phyloP scores from a whole-genome alignment of 2,797 vertebrate genomes.

The Micromesistius poutassou region DNA sequence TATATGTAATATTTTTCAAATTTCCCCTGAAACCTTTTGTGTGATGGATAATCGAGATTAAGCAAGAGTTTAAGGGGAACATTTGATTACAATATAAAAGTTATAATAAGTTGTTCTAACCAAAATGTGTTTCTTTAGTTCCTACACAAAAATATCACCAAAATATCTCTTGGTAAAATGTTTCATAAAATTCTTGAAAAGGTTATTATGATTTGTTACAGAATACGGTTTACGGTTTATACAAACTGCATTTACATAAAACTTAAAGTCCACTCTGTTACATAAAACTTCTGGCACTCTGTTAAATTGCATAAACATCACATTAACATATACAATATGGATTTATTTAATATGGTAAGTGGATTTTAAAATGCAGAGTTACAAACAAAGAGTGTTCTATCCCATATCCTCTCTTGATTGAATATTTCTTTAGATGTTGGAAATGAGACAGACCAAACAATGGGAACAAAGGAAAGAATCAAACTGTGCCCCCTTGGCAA shows the following conservation, averaged over 20 bases:
- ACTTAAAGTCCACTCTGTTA: neutral
- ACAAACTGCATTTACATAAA: neutral
- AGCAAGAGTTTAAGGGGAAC: neutral
- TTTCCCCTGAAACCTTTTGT: too few relatives aligned
- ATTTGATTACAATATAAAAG: neutral
- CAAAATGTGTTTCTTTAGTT: neutral
- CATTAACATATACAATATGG: neutral
- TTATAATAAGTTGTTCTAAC: neutral
- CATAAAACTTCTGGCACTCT: neutral
- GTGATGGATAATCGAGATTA: too few relatives aligned
- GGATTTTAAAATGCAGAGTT: neutral
- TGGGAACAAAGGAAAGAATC: constrained; percentile 21
- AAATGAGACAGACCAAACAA: constrained; percentile 24
- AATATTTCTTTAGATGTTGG: constrained; percentile 23
- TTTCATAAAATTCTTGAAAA: neutral
- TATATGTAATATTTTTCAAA: too few relatives aligned
- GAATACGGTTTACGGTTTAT: too few relatives aligned
- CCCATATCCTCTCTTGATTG: constrained; percentile 6
- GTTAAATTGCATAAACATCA: neutral
- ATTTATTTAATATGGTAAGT: neutral
- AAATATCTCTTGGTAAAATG: neutral
- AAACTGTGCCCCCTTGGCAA: constrained; percentile 36
- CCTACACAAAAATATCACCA: neutral
- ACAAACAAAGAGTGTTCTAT: neutral
- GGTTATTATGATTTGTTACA: neutral